These are phyloP conservation scores for Andricus curvator DNA, from an alignment of 2,888 invertebrate species.

Conservation along the genomic window DNA sequence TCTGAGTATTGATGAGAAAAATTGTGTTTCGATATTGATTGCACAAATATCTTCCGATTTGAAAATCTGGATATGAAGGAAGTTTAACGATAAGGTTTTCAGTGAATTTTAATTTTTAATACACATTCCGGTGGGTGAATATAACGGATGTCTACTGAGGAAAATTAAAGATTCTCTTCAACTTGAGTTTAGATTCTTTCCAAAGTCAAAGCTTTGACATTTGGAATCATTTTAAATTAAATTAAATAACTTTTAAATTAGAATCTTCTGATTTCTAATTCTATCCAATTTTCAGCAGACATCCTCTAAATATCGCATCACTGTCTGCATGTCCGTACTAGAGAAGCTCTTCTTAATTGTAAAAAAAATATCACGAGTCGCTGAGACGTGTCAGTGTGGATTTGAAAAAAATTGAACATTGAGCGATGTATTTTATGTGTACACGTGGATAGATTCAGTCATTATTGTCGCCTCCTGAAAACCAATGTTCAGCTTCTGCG, in stretches of 20 bases:
- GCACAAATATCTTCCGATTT: constrained; percentile 28
- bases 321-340: constrained; percentile 3
- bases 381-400: constrained; percentile 28
- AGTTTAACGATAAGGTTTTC: constrained; percentile 31
- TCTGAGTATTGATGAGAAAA: background rate
- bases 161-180: background rate
- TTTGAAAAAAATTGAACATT: constrained; percentile 23
- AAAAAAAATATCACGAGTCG: background rate
- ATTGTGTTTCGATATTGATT: constrained; percentile 22
- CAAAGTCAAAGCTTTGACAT: no score
- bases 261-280: background rate
- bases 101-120: background rate
- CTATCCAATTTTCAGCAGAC: background rate
- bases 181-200: background rate
- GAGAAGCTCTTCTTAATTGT: background rate
- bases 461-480: constrained; percentile 17
- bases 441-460: constrained; percentile 30
- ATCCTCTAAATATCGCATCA: background rate
- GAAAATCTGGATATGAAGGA: background rate
- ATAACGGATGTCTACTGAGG: background rate
- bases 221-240: no score
- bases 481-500: constrained; percentile 35
- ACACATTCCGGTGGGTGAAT: background rate
- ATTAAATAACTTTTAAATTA: background rate
- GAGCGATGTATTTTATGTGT: constrained; percentile 36